Base-by-base conservation (phyloP, 2,113 vertebrate species). In the Verasper variegatus region DNA sequence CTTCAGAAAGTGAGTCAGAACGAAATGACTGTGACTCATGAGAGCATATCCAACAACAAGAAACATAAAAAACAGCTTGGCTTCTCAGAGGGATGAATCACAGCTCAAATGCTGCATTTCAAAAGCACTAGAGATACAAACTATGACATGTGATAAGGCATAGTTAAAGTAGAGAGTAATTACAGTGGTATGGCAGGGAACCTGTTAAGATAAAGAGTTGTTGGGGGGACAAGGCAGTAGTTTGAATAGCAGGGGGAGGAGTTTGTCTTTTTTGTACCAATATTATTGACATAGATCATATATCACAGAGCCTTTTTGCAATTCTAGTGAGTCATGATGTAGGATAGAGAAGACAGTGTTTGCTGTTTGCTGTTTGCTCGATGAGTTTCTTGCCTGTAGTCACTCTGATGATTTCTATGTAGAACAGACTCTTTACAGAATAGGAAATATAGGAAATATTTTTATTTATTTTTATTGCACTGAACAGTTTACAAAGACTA, bases 401-500 rank as follows among this genome's bases (percentile, higher is more conserved):
- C 23, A 13, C 20, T 42, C 55, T 31, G n/a, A 24, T 24, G 40
- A 17, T 51, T 49, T 64, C 15, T 26, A 27, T 20, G 15, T 11
- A 26, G 8, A 68, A 55, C 35, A 8, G 12, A 60, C 21, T 57
- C 55, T 8, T 12, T 5, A 18, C 61, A 63, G 49, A 64, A 58
- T 2, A 52, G 17, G 10, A 40, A n/a, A n/a, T n/a, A 40, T 2
- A 52, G 17, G 10, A 42, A 42, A 13, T 3, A 42, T 42, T 42
- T 12, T 2, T 42, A 42, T 42, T 42, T 42, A 42, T 24, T 57
- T 77, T 58, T 66, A 74, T 78, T 71, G 66, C 49, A 74, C 56
- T 62, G 74, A 4, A 3, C 55, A 11, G 51, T 67, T 68, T 40
- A 67, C 15, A 24, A 21, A 18, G 17, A 58, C 58, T 68, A 51